phyloP scores from a whole-genome alignment of 2,797 vertebrate species.

The Psittacula echo region DNA sequence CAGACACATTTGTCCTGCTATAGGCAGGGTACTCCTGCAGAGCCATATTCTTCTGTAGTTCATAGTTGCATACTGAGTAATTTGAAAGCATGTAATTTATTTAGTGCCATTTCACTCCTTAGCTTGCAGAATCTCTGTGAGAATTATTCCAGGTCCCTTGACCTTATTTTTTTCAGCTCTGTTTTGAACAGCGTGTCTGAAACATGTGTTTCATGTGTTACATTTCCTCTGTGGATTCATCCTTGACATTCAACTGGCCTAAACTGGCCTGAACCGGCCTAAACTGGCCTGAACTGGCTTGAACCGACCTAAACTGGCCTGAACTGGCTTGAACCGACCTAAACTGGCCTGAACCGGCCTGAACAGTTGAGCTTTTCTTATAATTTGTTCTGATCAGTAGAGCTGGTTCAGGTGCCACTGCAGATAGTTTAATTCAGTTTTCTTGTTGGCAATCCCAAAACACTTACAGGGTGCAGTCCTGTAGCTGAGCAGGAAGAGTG shows the following conservation, averaged over 20 bases:
- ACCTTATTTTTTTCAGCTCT: constrained; percentile 44
- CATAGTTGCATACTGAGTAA: not conserved
- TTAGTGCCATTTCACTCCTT: not conserved
- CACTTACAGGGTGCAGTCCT: not conserved
- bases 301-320: no score
- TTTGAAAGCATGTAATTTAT: constrained; percentile 42
- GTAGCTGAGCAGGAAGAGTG: not conserved
- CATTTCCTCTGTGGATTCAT: constrained; percentile 57
- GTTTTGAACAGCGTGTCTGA: constrained; percentile 46
- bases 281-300: no score
- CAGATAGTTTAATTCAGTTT: not conserved
- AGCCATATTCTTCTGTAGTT: not conserved
- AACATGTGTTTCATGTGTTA: constrained; percentile 49
- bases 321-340: no score
- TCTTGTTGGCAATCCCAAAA: not conserved
- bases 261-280: no score
- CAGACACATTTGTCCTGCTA: not conserved
- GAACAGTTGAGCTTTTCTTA: constrained; percentile 4
- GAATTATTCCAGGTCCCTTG: constrained; percentile 38
- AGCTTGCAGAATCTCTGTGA: constrained; percentile 42
- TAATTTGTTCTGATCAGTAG: constrained; percentile 53
- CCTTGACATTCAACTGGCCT: constrained; percentile 3
- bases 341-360: no score
- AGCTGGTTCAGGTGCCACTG: not conserved
- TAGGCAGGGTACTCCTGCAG: not conserved